Conservation (phyloP, 2,888 invertebrate genomes). For the Rotaria sp. region DNA sequence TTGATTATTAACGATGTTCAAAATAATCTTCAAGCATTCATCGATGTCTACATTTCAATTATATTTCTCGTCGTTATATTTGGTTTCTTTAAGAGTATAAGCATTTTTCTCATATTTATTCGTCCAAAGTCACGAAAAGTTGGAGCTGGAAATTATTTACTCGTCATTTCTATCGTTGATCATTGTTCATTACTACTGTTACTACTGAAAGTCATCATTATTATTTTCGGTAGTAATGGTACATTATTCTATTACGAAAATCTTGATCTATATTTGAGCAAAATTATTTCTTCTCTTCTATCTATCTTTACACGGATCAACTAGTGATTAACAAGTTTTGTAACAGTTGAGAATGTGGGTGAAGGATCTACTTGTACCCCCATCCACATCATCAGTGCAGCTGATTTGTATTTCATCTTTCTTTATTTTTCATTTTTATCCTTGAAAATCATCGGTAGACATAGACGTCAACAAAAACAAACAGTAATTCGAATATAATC, state of each 20-base stretch:
- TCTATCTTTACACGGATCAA: background rate
- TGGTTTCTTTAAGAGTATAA: background rate
- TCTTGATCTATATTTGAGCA: background rate
- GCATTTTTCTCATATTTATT: background rate
- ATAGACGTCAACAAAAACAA: too few species aligned
- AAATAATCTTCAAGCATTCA: background rate
- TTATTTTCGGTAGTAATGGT: background rate
- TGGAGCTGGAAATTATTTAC: background rate
- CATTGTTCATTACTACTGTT: background rate
- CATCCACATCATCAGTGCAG: too few species aligned
- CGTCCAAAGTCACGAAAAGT: background rate
- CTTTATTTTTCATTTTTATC: too few species aligned
- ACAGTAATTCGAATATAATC: too few species aligned
- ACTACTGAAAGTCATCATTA: background rate
- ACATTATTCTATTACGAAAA: background rate
- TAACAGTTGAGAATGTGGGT: background rate
- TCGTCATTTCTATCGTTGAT: background rate
- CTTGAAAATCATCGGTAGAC: too few species aligned
- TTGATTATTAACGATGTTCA: background rate
- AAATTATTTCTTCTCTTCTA: background rate
- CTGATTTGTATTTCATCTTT: too few species aligned
- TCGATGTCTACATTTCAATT: background rate
- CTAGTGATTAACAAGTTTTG: background rate
- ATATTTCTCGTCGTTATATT: background rate
- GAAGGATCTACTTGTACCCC: too few species aligned